Evolutionary conservation across 2,888 invertebrate species (phyloP).

Genomic region (Caprella mutica): DNA sequence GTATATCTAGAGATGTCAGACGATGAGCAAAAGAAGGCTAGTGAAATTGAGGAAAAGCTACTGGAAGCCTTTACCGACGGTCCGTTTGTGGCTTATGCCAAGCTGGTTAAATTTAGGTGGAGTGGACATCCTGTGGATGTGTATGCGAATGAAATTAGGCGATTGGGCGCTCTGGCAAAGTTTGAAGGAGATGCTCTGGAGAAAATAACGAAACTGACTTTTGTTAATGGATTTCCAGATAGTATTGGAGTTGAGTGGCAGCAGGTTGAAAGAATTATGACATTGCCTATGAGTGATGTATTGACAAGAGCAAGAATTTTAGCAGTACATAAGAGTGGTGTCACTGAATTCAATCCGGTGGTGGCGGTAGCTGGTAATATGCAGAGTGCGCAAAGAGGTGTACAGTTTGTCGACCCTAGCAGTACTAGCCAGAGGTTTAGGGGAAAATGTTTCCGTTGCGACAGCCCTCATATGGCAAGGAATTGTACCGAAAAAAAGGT

Average conservation of each 20-base stretch:
- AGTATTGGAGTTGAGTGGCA: neutral
- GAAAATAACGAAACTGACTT: neutral
- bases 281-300: neutral
- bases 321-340: no score
- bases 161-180: constrained; percentile 2
- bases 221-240: neutral
- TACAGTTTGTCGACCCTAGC: no score
- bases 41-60: no score
- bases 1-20: no score
- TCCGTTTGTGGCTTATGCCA: neutral
- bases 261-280: neutral
- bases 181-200: neutral
- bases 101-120: neutral
- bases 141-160: neutral
- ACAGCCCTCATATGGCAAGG: neutral
- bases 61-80: neutral
- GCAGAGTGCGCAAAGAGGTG: no score
- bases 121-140: constrained; percentile 4
- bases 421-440: neutral
- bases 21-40: no score
- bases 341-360: neutral
- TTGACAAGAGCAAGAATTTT: neutral
- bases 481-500: neutral
- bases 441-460: neutral
- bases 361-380: neutral